Percentiles rank a stretch among this genome's conserved stretches.
Conservation (phyloP, 23 tunicate genomes). For the Clavelina lepadiformis region DNA sequence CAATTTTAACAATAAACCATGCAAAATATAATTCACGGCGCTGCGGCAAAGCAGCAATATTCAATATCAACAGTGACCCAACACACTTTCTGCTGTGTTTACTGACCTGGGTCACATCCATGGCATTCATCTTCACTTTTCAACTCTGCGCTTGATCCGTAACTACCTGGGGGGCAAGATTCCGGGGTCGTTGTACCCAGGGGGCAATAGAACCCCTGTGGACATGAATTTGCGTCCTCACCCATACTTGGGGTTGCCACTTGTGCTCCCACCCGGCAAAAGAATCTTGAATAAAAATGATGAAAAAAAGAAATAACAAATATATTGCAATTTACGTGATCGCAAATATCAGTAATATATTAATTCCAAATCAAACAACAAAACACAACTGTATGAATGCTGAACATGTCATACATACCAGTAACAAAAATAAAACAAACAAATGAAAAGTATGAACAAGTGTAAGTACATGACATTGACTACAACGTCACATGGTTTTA, state of each 20-base stretch:
- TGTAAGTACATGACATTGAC: not conserved
- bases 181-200: conserved; percentile 43
- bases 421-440: not conserved
- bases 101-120: conserved; percentile 55
- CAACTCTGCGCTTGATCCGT: conserved; percentile 4
- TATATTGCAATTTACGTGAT: too few species aligned
- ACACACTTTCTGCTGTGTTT: too few species aligned
- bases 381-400: too few species aligned
- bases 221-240: conserved; percentile 58
- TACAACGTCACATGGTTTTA: too few species aligned
- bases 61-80: too few species aligned
- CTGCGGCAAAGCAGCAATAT: too few species aligned
- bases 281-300: conserved; percentile 37
- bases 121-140: conserved; percentile 54
- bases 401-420: too few species aligned
- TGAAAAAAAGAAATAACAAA: too few species aligned
- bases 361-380: too few species aligned
- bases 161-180: conserved; percentile 86
- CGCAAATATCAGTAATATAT: too few species aligned
- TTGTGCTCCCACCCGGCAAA: conserved; percentile 55
- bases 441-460: not conserved
- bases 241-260: conserved; percentile 56
- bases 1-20: too few species aligned
- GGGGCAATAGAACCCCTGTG: conserved; percentile 78
- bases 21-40: too few species aligned